These are phyloP conservation scores for Silurus asotus DNA, from an alignment of 2,113 vertebrate species.

Conservation along the genomic window DNA sequence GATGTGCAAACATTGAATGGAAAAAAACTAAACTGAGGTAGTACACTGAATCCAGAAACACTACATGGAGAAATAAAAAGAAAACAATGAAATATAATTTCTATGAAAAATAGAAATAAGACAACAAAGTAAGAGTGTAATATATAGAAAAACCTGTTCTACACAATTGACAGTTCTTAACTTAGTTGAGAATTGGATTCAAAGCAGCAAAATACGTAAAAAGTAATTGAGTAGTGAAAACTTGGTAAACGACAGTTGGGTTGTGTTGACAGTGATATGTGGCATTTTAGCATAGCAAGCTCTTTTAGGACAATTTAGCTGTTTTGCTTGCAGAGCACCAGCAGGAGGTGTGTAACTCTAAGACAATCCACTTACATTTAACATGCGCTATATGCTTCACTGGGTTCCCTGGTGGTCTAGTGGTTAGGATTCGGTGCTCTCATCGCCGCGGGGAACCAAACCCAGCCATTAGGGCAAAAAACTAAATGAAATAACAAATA, in stretches of 20 bases:
- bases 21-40: neutral
- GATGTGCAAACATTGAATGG: neutral
- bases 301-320: neutral
- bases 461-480: too few relatives aligned
- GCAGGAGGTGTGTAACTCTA: constrained; percentile 2
- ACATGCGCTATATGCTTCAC: neutral
- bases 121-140: neutral
- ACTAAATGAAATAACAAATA: too few relatives aligned
- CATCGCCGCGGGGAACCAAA: too few relatives aligned
- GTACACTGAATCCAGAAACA: neutral
- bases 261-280: neutral
- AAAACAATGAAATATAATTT: too few relatives aligned
- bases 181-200: neutral
- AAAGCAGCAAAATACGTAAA: neutral
- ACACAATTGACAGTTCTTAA: neutral
- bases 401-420: too few relatives aligned
- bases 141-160: neutral
- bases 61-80: neutral
- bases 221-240: too few relatives aligned
- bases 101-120: too few relatives aligned
- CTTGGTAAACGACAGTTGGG: neutral
- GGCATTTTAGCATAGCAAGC: neutral
- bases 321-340: neutral
- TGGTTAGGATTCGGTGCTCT: too few relatives aligned
- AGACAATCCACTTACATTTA: neutral